Conservation (phyloP, 1,140 invertebrate genomes). For the Aricia agestis region DNA sequence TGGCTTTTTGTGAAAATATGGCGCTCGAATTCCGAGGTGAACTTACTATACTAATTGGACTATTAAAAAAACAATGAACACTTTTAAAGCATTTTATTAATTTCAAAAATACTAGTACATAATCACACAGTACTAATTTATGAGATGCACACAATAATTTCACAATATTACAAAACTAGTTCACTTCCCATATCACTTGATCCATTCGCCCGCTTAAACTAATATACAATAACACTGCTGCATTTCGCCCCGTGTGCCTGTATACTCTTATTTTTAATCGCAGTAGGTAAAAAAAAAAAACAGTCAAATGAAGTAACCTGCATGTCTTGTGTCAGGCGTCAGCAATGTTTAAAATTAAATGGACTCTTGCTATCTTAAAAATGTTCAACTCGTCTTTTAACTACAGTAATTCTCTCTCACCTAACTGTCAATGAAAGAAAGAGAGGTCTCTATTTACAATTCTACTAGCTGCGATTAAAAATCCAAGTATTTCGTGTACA, state of each 20-base stretch:
- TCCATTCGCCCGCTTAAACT: slow-evolving; percentile 2
- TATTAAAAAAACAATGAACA: slow-evolving; percentile 32
- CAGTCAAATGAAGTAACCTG: too few relatives aligned
- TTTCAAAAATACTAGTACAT: slow-evolving; percentile 71
- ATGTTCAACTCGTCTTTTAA: too few relatives aligned
- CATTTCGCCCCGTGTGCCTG: neutral
- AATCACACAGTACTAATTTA: slow-evolving; percentile 65
- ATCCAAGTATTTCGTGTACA: neutral
- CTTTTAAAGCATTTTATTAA: slow-evolving; percentile 71
- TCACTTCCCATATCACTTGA: slow-evolving; percentile 29
- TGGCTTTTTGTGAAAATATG: too few relatives aligned
- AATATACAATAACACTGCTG: slow-evolving; percentile 4
- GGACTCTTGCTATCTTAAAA: too few relatives aligned
- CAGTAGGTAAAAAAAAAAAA: neutral
- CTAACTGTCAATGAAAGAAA: too few relatives aligned
- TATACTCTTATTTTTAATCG: neutral
- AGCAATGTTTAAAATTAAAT: too few relatives aligned
- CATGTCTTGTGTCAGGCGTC: too few relatives aligned
- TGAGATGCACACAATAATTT: slow-evolving; percentile 60
- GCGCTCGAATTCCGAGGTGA: too few relatives aligned
- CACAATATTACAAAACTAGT: slow-evolving; percentile 42
- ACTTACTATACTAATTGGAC: too few relatives aligned
- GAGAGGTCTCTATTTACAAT: too few relatives aligned
- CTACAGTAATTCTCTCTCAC: too few relatives aligned
- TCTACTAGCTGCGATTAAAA: neutral